Percentiles rank a stretch among this genome's conserved stretches.
These are phyloP conservation scores for Semotilus atromaculatus DNA, from an alignment of 2,797 vertebrate genomes.

Conservation along the genomic window DNA sequence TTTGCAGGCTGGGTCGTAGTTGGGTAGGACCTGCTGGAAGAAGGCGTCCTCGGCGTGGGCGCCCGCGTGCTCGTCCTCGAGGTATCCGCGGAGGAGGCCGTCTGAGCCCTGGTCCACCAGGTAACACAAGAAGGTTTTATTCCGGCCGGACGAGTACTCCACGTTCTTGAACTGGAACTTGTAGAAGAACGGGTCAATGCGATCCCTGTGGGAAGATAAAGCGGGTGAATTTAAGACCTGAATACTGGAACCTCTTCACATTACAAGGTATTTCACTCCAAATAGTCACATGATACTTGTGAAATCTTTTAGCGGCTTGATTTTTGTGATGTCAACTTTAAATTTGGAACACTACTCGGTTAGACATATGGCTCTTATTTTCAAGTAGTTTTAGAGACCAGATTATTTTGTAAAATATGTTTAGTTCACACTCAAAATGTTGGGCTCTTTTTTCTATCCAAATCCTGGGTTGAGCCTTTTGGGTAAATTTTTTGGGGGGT, in stretches of 20 bases:
- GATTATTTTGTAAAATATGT: neutral
- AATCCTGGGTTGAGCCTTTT: too few species aligned
- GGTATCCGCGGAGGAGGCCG: constrained; percentile 78
- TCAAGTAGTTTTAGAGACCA: neutral
- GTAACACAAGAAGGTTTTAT: constrained; percentile 95
- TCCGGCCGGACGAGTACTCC: constrained; percentile 93
- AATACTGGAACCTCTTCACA: neutral
- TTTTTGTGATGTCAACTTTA: neutral
- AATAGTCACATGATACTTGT: neutral
- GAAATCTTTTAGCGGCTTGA: too few species aligned
- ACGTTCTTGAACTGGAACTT: constrained; percentile 97
- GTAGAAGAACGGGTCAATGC: constrained; percentile 87
- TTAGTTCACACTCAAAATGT: too few species aligned
- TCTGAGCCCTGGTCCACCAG: constrained; percentile 81
- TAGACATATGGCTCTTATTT: neutral
- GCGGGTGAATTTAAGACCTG: neutral
- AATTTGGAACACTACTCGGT: neutral
- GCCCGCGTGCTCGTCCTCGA: constrained; percentile 88
- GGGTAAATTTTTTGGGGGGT: too few species aligned
- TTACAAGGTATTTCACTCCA: neutral
- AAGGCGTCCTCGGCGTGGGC: constrained; percentile 90
- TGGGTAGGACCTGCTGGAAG: constrained; percentile 81
- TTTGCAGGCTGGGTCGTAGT: constrained; percentile 74
- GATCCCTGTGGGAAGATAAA: constrained; percentile 75
- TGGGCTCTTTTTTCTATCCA: too few species aligned